phyloP scores from a whole-genome alignment of 2,113 vertebrate species.

The Ivindomyrus marchei region DNA sequence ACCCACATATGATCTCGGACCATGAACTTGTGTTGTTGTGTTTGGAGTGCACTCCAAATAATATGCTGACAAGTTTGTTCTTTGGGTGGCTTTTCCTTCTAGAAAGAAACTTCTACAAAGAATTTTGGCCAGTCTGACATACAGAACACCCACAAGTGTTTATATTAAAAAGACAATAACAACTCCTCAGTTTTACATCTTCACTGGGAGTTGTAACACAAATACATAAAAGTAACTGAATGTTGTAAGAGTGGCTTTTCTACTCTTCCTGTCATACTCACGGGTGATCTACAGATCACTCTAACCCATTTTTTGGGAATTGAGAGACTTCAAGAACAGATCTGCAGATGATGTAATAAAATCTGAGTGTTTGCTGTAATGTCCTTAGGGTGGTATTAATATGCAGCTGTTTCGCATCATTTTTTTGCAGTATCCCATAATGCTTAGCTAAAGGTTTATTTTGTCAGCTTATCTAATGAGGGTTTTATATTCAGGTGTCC shows the following conservation, averaged over 20 bases:
- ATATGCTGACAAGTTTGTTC: neutral
- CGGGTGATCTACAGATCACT: neutral
- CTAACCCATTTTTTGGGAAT: neutral
- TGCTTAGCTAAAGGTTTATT: neutral
- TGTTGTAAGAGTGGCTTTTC: neutral
- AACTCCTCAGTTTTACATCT: neutral
- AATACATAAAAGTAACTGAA: neutral
- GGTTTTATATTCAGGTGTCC: neutral
- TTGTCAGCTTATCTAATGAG: slow-evolving; percentile 4
- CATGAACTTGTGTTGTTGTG: neutral
- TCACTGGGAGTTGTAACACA: neutral
- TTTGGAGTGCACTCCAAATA: neutral
- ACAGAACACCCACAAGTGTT: neutral
- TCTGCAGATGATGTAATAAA: slow-evolving; percentile 17
- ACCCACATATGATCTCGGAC: neutral
- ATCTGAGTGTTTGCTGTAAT: neutral
- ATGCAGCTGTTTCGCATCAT: neutral
- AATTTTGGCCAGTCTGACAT: neutral
- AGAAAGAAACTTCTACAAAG: neutral
- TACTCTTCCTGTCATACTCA: neutral
- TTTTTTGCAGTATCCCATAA: neutral
- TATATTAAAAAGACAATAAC: neutral
- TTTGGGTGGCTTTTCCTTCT: neutral
- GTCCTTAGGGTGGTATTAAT: neutral
- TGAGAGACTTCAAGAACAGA: neutral